A percentile compares a stretch with the other conserved stretches of the same genome.
Evolutionary conservation across 2,797 vertebrate genomes (phyloP).

Genomic region (Pangasius sanitwongsei): DNA sequence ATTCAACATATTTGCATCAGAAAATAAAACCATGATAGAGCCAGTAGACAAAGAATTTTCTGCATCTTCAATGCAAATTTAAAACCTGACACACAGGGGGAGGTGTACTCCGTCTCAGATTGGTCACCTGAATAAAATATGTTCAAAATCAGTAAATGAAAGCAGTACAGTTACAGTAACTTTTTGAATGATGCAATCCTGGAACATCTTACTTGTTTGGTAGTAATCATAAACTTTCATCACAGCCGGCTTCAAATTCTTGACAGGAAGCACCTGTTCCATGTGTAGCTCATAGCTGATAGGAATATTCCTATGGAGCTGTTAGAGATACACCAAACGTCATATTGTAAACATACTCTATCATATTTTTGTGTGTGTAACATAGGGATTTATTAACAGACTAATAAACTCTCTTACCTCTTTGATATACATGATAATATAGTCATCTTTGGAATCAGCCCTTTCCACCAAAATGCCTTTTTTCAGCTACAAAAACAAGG

Average conservation of each 20-base stretch:
- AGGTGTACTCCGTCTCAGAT: conserved; percentile 11
- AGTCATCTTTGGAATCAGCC: background rate
- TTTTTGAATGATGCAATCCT: background rate
- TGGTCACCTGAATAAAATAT: conserved; percentile 3
- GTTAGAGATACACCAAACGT: background rate
- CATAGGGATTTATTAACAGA: no score
- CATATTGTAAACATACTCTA: background rate
- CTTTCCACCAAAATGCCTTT: background rate
- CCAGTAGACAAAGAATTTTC: background rate
- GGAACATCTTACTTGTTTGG: conserved; percentile 18
- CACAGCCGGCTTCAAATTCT: background rate
- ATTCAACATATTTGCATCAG: background rate
- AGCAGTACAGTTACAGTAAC: background rate
- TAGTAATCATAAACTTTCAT: conserved; percentile 21
- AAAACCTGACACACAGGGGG: background rate
- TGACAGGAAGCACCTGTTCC: conserved; percentile 8
- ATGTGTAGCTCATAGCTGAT: conserved; percentile 6
- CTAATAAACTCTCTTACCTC: background rate
- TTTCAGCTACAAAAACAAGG: background rate
- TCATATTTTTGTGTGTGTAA: background rate
- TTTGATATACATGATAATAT: conserved; percentile 1
- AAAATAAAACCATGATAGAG: background rate
- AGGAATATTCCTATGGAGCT: background rate
- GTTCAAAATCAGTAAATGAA: background rate
- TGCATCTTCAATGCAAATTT: background rate